Evolutionary conservation across 2,113 vertebrate genomes (phyloP), one percentile per base, ranked within the genome.

Genomic region (Pomatorhinus ruficollis): DNA sequence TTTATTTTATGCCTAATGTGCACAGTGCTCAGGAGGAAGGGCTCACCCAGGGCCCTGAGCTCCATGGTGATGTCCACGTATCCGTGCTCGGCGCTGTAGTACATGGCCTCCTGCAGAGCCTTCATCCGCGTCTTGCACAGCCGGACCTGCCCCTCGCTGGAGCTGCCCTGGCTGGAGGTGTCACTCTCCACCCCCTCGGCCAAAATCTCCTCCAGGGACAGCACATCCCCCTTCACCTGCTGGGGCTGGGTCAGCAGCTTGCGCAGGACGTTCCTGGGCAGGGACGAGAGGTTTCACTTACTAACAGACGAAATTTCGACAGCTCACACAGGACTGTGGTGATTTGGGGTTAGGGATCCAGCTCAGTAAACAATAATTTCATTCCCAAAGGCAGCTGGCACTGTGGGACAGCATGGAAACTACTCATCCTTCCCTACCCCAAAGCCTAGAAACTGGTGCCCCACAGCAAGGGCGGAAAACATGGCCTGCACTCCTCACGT

Each of bases 31-130:
- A 33, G 68, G 15, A 10, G 3, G 54, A 49, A 22, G 20, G 20
- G 22, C 97, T 96, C 97, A 99, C 99, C 99, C 18, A 99, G 97
- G 0, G 98, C 98, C 90, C 98, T 96, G 49, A 99, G 98, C 98
- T 99, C 99, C 99, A 99, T 98, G 97, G 99, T 99, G 98, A 99
- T 99, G 64, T 99, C 99, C 71, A 99, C 98, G 17, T 99, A 99
- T 84, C 99, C 98, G 0, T 99, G 99, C 96, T 99, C 99, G 0
- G 99, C 98, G 2, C 99, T 99, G 98, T 99, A 99, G 95, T 99
- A 99, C 97, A 99, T 99, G 83, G 99, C 99, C 93, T 99, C 99
- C 94, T 99, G 99, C 95, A 99, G 97, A 20, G 99, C 99, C 97
- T 99, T 99, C 93, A 98, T 99, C 71, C 99, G 96, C 4, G 99